Evolutionary conservation across 2,113 vertebrate genomes (phyloP).

Genomic region (Dromaius novaehollandiae): DNA sequence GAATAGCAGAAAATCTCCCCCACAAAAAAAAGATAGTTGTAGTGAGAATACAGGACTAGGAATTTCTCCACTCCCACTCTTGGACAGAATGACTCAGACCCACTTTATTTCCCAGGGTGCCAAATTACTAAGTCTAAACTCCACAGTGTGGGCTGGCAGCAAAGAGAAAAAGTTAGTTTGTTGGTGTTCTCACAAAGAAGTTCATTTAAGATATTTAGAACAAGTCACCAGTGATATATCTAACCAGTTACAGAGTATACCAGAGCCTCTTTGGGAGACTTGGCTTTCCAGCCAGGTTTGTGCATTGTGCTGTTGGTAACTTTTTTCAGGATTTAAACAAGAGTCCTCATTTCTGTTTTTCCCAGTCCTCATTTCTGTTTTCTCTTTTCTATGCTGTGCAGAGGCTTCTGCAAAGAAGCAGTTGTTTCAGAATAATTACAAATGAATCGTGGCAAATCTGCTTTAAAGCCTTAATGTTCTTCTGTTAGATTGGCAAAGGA

Average conservation of each 20-base stretch:
- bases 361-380: neutral
- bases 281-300: neutral
- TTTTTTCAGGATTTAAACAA: neutral
- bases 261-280: neutral
- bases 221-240: neutral
- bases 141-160: neutral
- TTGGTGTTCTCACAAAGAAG: neutral
- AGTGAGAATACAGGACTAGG: neutral
- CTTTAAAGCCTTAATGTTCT: neutral
- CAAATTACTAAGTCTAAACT: neutral
- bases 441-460: neutral
- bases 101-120: neutral
- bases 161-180: neutral
- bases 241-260: neutral
- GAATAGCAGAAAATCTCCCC: neutral
- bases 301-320: neutral
- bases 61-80: neutral
- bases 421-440: neutral
- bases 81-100: neutral
- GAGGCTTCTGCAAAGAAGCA: neutral
- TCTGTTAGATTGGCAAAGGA: neutral
- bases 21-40: neutral
- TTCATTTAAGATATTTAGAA: neutral
- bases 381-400: neutral
- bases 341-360: neutral